Base-by-base conservation (phyloP, 2,888 invertebrate genomes). In the Sphaerophoria taeniata region DNA sequence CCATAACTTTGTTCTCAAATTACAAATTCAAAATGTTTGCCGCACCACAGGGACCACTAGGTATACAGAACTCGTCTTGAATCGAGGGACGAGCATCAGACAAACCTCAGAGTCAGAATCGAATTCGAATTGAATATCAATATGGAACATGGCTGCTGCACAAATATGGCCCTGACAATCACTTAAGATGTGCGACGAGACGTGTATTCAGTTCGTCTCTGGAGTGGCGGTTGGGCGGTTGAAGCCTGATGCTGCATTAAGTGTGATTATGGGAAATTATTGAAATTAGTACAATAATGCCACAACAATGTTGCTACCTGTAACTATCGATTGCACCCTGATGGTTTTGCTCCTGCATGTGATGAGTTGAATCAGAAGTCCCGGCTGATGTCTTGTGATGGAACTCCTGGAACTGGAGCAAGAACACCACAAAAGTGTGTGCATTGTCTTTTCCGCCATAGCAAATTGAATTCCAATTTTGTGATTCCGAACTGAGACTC, bases 211-310 rank as follows among this genome's bases (percentile, higher is more conserved):
- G 24, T 24, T 24, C 24, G 24, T 24, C 24, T 24, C 1, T 24
- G 24, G 24, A 24, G 24, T 24, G 24, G 24, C 24, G 24, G 24
- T 24, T 24, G 24, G 24, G 24, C 24, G 24, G 24, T 24, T 24
- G 24, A 24, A 24, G 24, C 24, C 71, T 65, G 56, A 39, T 39
- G 9, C 43, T 67, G 63, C 67, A 80, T 84, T 75, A 81, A 76
- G 63, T 84, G 74, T 80, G 76, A 85, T 81, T 85, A 85, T 77
- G 81, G 73, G 81, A 85, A 85, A 76, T 81, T 85, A 85, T 85
- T 76, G 81, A 73, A 81, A 85, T 77, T 76, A 77, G 76, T 80
- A 69, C 76, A 76, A 80, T 63, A 76, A 81, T 77, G 69, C 74
- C 36, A 56, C 76, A 75, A 81, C 85, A 85, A 77, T 81, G 81